Evolutionary conservation across 2,888 invertebrate species (phyloP), one percentile per base, ranked within the genome.

Genomic region (Deilephila porcellus): DNA sequence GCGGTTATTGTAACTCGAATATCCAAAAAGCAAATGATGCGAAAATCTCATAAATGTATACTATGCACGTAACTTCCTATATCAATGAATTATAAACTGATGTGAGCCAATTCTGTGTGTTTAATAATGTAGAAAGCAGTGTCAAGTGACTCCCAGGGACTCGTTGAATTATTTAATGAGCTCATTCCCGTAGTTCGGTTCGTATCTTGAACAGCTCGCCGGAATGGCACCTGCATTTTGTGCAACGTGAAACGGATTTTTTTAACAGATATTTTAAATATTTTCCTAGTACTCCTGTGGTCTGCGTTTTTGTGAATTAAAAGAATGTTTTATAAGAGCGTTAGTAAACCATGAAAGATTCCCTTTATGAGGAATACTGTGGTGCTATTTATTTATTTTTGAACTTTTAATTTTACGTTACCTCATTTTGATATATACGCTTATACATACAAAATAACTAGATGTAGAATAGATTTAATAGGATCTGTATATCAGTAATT

Each of bases 51-150:
- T 34, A 34, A 59, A 14, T 59, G 19, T 60, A 71, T 62, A 37
- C 25, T n/a, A 17, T 70, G 3, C 25, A 70, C 3, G 53, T 77
- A 74, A 74, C 76, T 74, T 77, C 76, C 74, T 77, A 76, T 80
- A 78, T 79, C 81, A 78, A 83, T 87, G 81, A 85, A 86, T 84
- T 80, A 83, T 86, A 82, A 81, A 86, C 79, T 77, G 77, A 81
- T 78, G 85, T 81, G 78, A 84, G 86, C 79, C 86, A 87, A 86
- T 89, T 86, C 83, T 72, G 77, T 76, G 79, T 75, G 82, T 82
- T 90, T 86, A 86, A 89, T 88, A 86, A 88, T 90, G 85, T 82
- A 88, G 79, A 77, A 81, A 81, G 79, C 76, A 79, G 82, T 85
- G 85, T 86, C 83, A 86, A 85, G 85, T 81, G 82, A 82, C 85